Base-by-base conservation (phyloP, 2,113 vertebrate genomes). In the Phyllostomus hastatus region DNA sequence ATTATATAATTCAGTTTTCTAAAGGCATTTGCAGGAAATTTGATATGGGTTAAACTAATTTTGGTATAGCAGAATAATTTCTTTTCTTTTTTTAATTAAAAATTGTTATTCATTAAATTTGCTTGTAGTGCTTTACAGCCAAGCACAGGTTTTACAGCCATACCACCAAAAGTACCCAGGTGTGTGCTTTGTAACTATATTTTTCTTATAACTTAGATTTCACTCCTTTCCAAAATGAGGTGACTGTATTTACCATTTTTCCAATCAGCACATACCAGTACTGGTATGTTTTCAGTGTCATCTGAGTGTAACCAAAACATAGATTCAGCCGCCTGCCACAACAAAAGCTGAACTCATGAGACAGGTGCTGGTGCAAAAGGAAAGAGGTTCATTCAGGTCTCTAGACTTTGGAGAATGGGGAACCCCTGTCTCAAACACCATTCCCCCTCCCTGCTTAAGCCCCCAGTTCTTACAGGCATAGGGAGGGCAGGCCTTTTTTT, bases 1-100 rank as follows among this genome's bases (percentile, higher is more conserved):
- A 94, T 90, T 90, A 41, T 97, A 73, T 78, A 94, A 93, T 97
- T 98, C 50, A 86, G 50, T 97, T 98, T 98, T 97, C 52, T 97
- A 96, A 97, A 97, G 76, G 48, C 67, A 11, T 97, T 98, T 98
- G 94, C 97, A 95, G 90, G 94, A 97, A 96, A 97, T 54, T 87
- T 92, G 81, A n/a, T 97, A 93, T 88, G 33, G 97, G 85, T 48
- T 96, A 76, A 97, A 96, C 91, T 97, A 95, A 97, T 98, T 97
- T 98, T 97, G 96, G 61, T 96, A 96, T 50, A 94, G 61, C 94
- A 95, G 93, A 97, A 84, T 76, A 52, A 61, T 96, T 86, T 96
- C n/a, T 26, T 73, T 91, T 72, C n/a, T 59, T 15, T 83, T 35
- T n/a, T 28, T 26, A 20, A 89, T 70, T 69, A 89, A 90, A 84